A percentile compares a stretch with the other conserved stretches of the same genome.
Conservation (phyloP, 2,888 invertebrate species). For the Protophormia terraenovae region DNA sequence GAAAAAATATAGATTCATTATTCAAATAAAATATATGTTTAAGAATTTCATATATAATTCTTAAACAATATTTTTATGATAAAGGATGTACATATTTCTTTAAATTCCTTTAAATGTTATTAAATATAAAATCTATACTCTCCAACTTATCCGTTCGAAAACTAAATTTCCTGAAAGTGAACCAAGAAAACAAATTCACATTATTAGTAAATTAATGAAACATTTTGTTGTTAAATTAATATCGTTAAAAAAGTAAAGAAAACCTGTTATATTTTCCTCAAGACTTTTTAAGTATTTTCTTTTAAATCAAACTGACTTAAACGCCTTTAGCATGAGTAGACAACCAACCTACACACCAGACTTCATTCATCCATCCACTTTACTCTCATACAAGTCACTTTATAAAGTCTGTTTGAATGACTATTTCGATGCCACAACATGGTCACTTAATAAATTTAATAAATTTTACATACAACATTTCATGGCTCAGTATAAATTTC, state of each 20-base stretch:
- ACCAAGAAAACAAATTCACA: background rate
- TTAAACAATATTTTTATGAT: too few species aligned
- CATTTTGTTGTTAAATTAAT: slow-evolving; percentile 33
- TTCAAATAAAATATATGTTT: too few species aligned
- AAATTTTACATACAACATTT: background rate
- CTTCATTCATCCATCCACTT: background rate
- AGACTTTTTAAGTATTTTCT: background rate
- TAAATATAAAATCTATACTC: background rate
- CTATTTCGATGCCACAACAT: background rate
- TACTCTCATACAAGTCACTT: background rate
- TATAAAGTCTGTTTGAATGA: background rate
- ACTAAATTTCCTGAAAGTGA: background rate
- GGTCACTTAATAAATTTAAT: background rate
- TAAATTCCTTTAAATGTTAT: too few species aligned
- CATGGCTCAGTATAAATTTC: background rate
- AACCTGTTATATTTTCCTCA: background rate
- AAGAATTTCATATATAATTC: too few species aligned
- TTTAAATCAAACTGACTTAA: slow-evolving; percentile 40
- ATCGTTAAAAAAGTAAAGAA: background rate
- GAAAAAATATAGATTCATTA: too few species aligned
- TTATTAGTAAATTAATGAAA: slow-evolving; percentile 20
- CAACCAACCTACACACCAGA: background rate
- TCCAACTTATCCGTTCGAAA: background rate
- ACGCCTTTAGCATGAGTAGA: slow-evolving; percentile 26
- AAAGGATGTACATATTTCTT: too few species aligned